Conservation (phyloP, 1,140 invertebrate genomes). For the Delia radicum region DNA sequence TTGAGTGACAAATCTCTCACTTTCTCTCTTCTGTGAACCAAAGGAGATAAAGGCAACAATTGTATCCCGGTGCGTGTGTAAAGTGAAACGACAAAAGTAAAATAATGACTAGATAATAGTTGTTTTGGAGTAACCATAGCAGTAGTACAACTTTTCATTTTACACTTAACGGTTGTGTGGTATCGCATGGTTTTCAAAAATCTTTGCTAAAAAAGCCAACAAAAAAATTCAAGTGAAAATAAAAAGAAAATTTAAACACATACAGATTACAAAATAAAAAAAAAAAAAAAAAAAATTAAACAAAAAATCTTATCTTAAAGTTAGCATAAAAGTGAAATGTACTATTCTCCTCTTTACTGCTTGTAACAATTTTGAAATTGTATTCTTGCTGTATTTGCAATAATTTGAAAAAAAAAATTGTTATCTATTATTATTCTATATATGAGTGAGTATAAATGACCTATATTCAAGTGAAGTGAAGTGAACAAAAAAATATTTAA, state of each 20-base stretch:
- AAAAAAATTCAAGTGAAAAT: not conserved
- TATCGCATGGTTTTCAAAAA: not conserved
- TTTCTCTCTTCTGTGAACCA: not conserved
- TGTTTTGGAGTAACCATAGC: not conserved
- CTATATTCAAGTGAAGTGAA: not conserved
- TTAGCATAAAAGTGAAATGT: not conserved
- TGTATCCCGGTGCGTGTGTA: not conserved
- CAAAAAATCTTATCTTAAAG: not conserved
- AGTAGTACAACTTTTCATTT: slow-evolving; percentile 1
- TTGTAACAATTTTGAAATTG: not conserved
- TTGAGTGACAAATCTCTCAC: too few species aligned
- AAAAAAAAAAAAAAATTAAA: not conserved
- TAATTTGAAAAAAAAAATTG: too few species aligned
- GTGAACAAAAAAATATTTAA: not conserved
- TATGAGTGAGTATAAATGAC: not conserved
- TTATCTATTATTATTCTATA: not conserved
- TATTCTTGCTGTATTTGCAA: too few species aligned
- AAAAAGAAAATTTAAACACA: not conserved
- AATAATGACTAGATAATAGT: not conserved
- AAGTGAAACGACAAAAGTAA: not conserved
- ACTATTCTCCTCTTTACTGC: too few species aligned
- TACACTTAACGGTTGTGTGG: not conserved
- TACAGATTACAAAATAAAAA: not conserved
- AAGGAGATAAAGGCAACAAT: not conserved
- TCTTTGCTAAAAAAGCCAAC: not conserved